Evolutionary conservation across 2,113 vertebrate genomes (phyloP), one percentile per base, ranked within the genome.

Genomic region (Tauraco erythrolophus): DNA sequence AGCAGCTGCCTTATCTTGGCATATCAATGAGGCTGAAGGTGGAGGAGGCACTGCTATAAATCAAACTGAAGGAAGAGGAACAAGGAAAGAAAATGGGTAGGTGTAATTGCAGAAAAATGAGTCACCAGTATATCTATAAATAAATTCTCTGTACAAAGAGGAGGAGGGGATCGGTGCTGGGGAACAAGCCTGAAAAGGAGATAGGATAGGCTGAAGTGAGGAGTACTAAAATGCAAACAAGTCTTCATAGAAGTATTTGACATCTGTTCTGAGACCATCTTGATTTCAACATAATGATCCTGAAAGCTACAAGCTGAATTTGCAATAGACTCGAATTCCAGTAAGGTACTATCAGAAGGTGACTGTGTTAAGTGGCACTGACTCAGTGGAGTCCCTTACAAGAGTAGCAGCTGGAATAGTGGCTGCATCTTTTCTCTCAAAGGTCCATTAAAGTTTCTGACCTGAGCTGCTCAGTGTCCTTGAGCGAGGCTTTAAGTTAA

Each of bases 81-180:
- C 31, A 65, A 39, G 45, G 82, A 60, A 95, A 77, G 92, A 92
- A 89, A 97, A 94, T 46, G 79, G 84, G 95, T 96, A 81, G 93
- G 93, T 94, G 96, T 85, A 84, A 88, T 91, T 72, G 75, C 92
- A 94, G 81, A 94, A 94, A 94, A 91, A 84, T 94, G 92, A 96
- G 72, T 96, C 94, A 96, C 69, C 65, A 39, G 41, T 41, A 25
- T 60, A 70, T 66, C 92, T 96, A 97, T 87, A 96, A 95, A 96
- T 95, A 96, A 54, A 82, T 50, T 14, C 56, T 46, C 87, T 37
- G 19, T 89, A 94, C 37, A 68, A 64, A 89, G 53, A 95, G 45
- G 35, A 86, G 66, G 74, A 85, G 80, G 37, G 70, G 51, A 92
- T 30, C 8, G 24, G 79, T 89, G 88, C 76, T 86, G 84, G 69